Percentiles rank a stretch among this genome's conserved stretches.
phyloP scores from a whole-genome alignment of 2,113 vertebrate species.

The Arenaria interpres region DNA sequence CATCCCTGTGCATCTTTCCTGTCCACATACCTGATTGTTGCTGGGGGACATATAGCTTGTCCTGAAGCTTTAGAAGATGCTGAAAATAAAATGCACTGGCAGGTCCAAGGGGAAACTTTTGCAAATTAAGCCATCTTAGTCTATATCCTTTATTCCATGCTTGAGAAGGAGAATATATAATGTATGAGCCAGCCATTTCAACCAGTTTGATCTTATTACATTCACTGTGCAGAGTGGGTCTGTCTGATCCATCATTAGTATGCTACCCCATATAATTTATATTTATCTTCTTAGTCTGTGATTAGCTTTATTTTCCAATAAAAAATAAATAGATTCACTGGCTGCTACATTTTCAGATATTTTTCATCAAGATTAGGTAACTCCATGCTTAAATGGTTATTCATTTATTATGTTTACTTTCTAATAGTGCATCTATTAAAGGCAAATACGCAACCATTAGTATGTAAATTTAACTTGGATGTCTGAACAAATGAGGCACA shows the following conservation, averaged over 20 bases:
- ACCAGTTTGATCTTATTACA: background rate
- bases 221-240: background rate
- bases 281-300: conserved; percentile 22
- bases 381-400: conserved; percentile 54
- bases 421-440: conserved; percentile 59
- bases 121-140: background rate
- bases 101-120: background rate
- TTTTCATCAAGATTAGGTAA: conserved; percentile 63
- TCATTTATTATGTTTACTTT: conserved; percentile 71
- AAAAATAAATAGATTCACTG: conserved; percentile 42
- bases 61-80: background rate
- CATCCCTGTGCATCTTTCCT: background rate
- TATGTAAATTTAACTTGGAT: conserved; percentile 70
- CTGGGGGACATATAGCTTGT: background rate
- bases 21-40: background rate
- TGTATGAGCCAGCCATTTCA: background rate
- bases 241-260: background rate
- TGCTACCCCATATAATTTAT: background rate
- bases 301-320: conserved; percentile 55
- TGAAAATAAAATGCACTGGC: background rate
- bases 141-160: background rate
- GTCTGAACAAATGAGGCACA: conserved; percentile 58
- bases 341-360: conserved; percentile 50
- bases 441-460: conserved; percentile 58
- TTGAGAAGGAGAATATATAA: background rate